Percentiles rank a stretch among this genome's conserved stretches.
Evolutionary conservation across 2,797 vertebrate genomes (phyloP).

Genomic region (Darevskia mixta): DNA sequence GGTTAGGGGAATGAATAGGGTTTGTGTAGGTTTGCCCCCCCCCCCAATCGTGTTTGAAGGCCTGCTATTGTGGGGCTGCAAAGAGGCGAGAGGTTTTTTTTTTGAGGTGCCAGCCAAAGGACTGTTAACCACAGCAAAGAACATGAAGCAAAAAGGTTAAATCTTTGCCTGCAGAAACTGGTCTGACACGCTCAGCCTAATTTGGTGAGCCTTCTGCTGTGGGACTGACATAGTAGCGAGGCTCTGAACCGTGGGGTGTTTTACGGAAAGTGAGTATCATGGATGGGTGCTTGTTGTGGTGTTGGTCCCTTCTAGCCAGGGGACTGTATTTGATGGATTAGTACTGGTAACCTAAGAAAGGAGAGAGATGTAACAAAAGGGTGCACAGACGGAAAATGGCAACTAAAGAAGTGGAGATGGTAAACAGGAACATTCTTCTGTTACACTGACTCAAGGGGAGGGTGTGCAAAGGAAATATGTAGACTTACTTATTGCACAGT

Average conservation of each 20-base stretch:
- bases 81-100: too few relatives aligned
- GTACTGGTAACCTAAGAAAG: background rate
- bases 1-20: background rate
- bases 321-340: background rate
- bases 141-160: too few relatives aligned
- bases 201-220: background rate
- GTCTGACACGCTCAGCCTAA: background rate
- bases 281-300: background rate
- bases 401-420: background rate
- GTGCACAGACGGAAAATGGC: background rate
- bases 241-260: background rate
- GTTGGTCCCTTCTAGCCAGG: too few relatives aligned
- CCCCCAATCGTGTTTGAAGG: background rate
- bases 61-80: background rate
- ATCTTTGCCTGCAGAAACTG: slow-evolving; percentile 7
- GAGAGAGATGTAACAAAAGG: background rate
- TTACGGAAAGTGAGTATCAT: background rate
- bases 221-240: background rate
- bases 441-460: background rate
- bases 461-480: background rate
- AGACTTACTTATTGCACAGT: background rate
- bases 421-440: background rate
- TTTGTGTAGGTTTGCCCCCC: background rate
- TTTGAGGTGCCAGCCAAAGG: too few relatives aligned
- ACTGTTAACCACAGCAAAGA: too few relatives aligned